phyloP scores from a whole-genome alignment of 2,797 vertebrate species.

The Hemibagrus guttatus region DNA sequence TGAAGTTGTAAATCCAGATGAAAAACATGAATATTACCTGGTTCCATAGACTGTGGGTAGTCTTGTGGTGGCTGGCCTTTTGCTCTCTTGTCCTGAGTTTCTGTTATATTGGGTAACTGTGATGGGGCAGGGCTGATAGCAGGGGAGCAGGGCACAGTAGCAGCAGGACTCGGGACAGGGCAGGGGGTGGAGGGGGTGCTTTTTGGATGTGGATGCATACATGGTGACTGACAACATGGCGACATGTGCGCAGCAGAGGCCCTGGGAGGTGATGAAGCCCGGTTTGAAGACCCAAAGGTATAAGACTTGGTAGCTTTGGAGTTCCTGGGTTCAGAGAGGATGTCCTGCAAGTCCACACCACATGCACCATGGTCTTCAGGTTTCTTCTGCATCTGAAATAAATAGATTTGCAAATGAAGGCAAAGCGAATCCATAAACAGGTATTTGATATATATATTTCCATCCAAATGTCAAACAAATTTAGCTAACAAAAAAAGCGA shows the following conservation, averaged over 20 bases:
- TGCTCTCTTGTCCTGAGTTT: conserved; percentile 79
- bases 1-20: background rate
- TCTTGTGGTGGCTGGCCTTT: conserved; percentile 79
- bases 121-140: conserved; percentile 82
- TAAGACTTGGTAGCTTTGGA: conserved; percentile 87
- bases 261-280: conserved; percentile 73
- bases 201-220: conserved; percentile 79
- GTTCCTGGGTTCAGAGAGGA: conserved; percentile 79
- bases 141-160: conserved; percentile 80
- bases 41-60: conserved; percentile 83
- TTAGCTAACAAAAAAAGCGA: background rate
- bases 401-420: conserved; percentile 21
- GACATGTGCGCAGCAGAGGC: conserved; percentile 82
- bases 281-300: conserved; percentile 81
- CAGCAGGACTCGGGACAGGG: conserved; percentile 72
- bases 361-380: conserved; percentile 73
- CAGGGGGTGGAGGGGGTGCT: conserved; percentile 86
- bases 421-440: conserved; percentile 12
- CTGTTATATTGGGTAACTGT: conserved; percentile 75
- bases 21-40: conserved; percentile 73
- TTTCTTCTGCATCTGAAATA: conserved; percentile 78
- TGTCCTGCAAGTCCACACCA: conserved; percentile 81
- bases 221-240: conserved; percentile 89
- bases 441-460: conserved; percentile 10
- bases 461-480: conserved; percentile 28